Evolutionary conservation across 1,140 invertebrate species (phyloP), one percentile per base, ranked within the genome.

Genomic region (Vanessa tameamea): DNA sequence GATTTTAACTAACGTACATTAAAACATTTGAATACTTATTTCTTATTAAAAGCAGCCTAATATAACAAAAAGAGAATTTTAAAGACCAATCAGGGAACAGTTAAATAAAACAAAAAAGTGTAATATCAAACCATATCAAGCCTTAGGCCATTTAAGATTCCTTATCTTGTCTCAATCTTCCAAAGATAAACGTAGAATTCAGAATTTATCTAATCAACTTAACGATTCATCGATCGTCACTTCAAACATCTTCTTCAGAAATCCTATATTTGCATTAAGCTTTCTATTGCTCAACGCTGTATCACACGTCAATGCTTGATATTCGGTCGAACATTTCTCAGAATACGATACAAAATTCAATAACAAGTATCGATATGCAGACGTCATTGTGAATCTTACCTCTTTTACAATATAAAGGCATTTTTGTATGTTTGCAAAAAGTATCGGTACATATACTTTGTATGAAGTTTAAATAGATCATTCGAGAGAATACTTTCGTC

Each of bases 331-430:
- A 31, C 59, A 69, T 69, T 72, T 64, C 51, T 53, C 66, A 64
- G 16, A 64, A 64, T 69, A 69, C 61, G 61, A 57, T 57, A 71
- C 59, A 64, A 69, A 69, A 74, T 69, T 73, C 47, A 74, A 74
- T 74, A 64, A 74, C 59, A 47, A 72, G 15, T 55, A 64, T 20
- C 69, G 69, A 71, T 64, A 65, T 72, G 48, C 16, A 16, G 9
- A 14, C 31, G 13, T 37, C 13, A 61, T 61, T 61, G 13, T 13
- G 23, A 61, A 61, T 14, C 14, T 37, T 61, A 13, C 15, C 9
- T 8, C 20, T n/a, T 16, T 61, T 37, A 26, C 14, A 59, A 37
- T 59, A 59, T 31, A 37, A 61, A 31, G 57, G 9, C 3, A 13
- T 37, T 61, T 37, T 43, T n/a, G 15, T 7, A 37, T 61, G 57